These are phyloP conservation scores for Aphis gossypii DNA, from an alignment of 1,140 invertebrate genomes.

Conservation along the genomic window DNA sequence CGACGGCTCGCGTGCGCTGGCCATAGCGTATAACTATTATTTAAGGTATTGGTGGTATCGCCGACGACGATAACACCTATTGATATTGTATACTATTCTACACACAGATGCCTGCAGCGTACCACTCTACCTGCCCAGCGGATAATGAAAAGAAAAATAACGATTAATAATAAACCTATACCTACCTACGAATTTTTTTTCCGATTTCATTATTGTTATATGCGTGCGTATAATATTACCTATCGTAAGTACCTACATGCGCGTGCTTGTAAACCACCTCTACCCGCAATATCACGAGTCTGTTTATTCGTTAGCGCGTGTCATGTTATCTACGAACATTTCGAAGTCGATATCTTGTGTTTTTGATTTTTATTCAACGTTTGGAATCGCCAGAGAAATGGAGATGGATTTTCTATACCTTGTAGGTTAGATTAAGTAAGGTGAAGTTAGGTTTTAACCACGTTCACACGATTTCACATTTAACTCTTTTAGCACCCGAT, in stretches of 20 bases:
- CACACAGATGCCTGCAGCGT: neutral
- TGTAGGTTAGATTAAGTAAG: neutral
- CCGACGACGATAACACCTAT: neutral
- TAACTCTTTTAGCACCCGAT: neutral
- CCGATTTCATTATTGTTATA: neutral
- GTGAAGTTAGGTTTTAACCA: neutral
- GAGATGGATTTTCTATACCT: neutral
- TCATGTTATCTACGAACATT: neutral
- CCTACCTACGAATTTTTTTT: neutral
- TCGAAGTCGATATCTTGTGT: neutral
- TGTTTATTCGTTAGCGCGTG: neutral
- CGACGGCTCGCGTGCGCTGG: neutral
- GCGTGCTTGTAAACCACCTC: neutral
- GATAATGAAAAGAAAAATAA: constrained; percentile 8
- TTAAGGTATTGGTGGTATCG: neutral
- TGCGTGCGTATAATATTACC: neutral
- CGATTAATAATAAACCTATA: neutral
- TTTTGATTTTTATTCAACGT: neutral
- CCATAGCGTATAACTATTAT: neutral
- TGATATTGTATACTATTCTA: neutral
- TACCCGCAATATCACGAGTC: neutral
- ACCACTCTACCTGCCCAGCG: too few relatives aligned
- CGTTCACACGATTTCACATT: neutral
- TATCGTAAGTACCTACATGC: neutral
- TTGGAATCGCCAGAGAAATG: neutral